Conservation (phyloP, 1,140 invertebrate species). For the Atta colombica region DNA sequence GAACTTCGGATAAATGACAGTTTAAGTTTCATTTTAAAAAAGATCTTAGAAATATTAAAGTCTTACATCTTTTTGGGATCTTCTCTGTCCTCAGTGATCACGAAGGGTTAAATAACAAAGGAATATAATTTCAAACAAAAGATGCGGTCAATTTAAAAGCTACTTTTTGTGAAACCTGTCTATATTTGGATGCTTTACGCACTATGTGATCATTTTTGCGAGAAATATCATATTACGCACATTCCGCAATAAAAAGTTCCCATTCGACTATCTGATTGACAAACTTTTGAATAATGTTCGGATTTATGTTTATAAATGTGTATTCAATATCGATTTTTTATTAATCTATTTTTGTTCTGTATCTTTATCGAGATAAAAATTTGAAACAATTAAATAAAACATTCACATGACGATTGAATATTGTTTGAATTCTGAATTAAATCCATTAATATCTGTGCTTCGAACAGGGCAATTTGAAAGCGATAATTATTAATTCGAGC, state of each 20-base stretch:
- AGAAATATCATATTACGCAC: constrained; percentile 39
- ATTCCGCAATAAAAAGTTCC: constrained; percentile 63
- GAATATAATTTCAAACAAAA: background rate
- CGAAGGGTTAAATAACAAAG: background rate
- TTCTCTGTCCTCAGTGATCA: too few species aligned
- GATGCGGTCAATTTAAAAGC: background rate
- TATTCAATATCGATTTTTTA: background rate
- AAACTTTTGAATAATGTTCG: background rate
- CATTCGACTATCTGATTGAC: background rate
- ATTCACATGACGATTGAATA: background rate
- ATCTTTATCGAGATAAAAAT: background rate
- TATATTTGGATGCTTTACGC: background rate
- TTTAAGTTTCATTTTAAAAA: too few species aligned
- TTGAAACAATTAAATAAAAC: background rate
- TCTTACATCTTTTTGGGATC: too few species aligned
- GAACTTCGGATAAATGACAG: too few species aligned
- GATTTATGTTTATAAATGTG: background rate
- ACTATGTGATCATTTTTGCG: constrained; percentile 25
- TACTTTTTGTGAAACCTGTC: background rate
- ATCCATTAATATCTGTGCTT: background rate
- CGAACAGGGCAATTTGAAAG: background rate
- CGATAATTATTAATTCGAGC: constrained; percentile 14
- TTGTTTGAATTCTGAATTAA: constrained; percentile 13
- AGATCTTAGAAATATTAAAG: too few species aligned
- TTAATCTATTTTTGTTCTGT: constrained; percentile 23